phyloP scores from a whole-genome alignment of 2,888 invertebrate species.

The Minunthozetes semirufus region DNA sequence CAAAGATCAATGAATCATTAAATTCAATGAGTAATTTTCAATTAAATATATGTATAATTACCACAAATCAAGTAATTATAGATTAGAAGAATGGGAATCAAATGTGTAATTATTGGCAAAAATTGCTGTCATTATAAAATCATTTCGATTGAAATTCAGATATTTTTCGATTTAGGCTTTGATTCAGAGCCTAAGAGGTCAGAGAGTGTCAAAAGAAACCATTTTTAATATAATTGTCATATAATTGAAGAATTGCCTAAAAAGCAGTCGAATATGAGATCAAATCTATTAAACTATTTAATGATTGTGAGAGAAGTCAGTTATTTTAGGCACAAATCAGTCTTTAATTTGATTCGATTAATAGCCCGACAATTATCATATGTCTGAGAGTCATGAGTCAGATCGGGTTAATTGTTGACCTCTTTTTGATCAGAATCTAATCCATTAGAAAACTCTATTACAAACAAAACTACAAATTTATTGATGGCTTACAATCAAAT shows the following conservation, averaged over 20 bases:
- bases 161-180: neutral
- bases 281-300: neutral
- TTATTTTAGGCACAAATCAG: too few relatives aligned
- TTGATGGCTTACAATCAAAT: too few relatives aligned
- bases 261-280: neutral
- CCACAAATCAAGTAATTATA: neutral
- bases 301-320: too few relatives aligned
- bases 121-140: constrained; percentile 17
- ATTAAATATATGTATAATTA: constrained; percentile 10
- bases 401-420: too few relatives aligned
- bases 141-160: neutral
- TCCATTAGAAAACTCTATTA: too few relatives aligned
- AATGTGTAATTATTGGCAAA: neutral
- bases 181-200: neutral
- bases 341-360: too few relatives aligned
- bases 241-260: neutral
- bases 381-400: too few relatives aligned
- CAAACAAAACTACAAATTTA: too few relatives aligned
- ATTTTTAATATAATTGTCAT: neutral
- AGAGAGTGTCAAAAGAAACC: neutral
- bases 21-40: constrained; percentile 21
- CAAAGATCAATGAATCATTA: neutral
- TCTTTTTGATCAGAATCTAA: too few relatives aligned
- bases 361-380: too few relatives aligned
- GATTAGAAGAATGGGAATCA: neutral